phyloP scores from a whole-genome alignment of 2,888 invertebrate genomes.

The Drosophila imparisetae region DNA sequence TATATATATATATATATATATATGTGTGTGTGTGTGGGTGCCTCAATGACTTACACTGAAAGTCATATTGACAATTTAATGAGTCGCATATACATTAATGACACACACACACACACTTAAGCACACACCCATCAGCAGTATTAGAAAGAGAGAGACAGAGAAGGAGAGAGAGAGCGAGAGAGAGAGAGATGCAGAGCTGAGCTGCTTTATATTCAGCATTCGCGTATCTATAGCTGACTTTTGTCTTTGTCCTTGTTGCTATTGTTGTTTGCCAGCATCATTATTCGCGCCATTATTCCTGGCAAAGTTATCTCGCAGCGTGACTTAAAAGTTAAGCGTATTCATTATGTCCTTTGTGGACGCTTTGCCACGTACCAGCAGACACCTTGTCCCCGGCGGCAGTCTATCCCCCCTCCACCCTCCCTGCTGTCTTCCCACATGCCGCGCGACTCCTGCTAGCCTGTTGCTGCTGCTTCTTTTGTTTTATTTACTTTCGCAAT shows the following conservation, averaged over 20 bases:
- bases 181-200: not conserved
- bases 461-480: constrained; percentile 50
- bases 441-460: constrained; percentile 9
- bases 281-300: constrained; percentile 75
- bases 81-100: constrained; percentile 72
- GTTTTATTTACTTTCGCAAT: constrained; percentile 76
- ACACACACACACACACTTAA: constrained; percentile 8
- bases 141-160: not conserved
- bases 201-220: constrained; percentile 48
- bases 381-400: constrained; percentile 29
- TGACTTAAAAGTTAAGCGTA: constrained; percentile 79
- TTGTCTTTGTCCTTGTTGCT: constrained; percentile 36
- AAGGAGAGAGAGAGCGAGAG: too few relatives aligned
- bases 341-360: constrained; percentile 77
- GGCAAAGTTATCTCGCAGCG: constrained; percentile 71
- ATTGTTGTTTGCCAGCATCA: constrained; percentile 65
- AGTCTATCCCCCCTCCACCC: not conserved
- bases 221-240: constrained; percentile 44
- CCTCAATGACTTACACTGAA: constrained; percentile 52
- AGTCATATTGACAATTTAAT: constrained; percentile 73
- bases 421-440: not conserved
- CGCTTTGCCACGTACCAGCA: constrained; percentile 48
- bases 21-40: not conserved
- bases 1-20: not conserved
- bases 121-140: not conserved